Base-by-base conservation (phyloP, 1,140 invertebrate species). In the Dendroctonus ponderosae region DNA sequence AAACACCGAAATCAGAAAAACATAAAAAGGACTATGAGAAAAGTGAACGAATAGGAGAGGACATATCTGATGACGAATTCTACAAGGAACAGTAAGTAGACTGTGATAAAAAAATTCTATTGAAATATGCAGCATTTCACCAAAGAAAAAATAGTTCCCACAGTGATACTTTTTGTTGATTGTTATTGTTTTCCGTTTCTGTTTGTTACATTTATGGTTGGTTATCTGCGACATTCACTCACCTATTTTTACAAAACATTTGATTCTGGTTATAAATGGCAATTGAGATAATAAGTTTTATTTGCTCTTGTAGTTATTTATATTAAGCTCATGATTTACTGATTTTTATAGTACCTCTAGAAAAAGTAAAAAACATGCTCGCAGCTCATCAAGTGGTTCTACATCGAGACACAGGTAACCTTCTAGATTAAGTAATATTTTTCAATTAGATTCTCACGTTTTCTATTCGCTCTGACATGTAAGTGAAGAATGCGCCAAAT, bases 301-400 rank as follows among this genome's bases (percentile, higher is more conserved):
- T 26, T 26, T 26, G 3, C 38, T 49, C 72, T 62, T 74, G 58
- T 74, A n/a, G 8, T 39, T 49, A 54, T 43, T 41, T 59, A 12
- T 56, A 12, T 62, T 62, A 62, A 67, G 66, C 66, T 68, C 66
- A 68, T 68, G 60, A 62, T 68, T 67, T 68, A 68, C 66, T 68
- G 66, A 62, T 68, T 77, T 75, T 78, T 77, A 73, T 78, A 78
- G 77, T 75, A 78, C 75, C 70, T 75, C 75, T 76, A 78, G 75
- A 76, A 77, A 78, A 76, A 75, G 71, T 74, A 78, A 78, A 76
- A 78, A 77, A 73, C 75, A 73, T 72, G 74, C 75, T 68, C 72
- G 77, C 69, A 78, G 77, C 68, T 77, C 77, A 44, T 76, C 77
- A 53, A 78, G 74, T 74, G 73, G 77, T 69, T 77, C 77, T 44